These are phyloP conservation scores for Leucoptera coffeella DNA, from an alignment of 2,888 invertebrate genomes.

Conservation along the genomic window DNA sequence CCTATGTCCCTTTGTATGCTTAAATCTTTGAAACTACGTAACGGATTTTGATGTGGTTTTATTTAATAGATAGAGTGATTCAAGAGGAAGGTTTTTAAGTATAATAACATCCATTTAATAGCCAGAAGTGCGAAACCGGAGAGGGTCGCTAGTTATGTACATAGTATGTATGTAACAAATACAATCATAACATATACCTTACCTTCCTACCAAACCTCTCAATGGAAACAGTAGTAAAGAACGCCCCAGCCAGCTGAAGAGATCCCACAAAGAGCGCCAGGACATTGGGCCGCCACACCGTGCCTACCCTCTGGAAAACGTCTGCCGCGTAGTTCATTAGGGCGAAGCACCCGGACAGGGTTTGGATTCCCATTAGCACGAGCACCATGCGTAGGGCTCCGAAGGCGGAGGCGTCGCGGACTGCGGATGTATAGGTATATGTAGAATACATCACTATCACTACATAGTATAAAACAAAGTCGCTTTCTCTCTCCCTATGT, in stretches of 20 bases:
- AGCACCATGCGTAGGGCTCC: slow-evolving; percentile 24
- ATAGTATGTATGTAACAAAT: background rate
- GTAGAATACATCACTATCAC: too few relatives aligned
- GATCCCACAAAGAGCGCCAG: slow-evolving; percentile 23
- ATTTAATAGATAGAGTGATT: too few relatives aligned
- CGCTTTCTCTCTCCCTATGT: too few relatives aligned
- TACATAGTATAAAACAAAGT: too few relatives aligned
- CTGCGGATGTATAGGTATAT: slow-evolving; percentile 11
- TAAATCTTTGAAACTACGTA: too few relatives aligned
- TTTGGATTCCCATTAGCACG: slow-evolving; percentile 26
- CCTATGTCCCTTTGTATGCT: too few relatives aligned
- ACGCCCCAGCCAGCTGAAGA: slow-evolving; percentile 22
- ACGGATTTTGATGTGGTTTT: too few relatives aligned
- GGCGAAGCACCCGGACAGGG: slow-evolving; percentile 32
- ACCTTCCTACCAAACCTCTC: slow-evolving; percentile 33
- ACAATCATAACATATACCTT: slow-evolving; percentile 3
- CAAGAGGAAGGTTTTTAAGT: too few relatives aligned
- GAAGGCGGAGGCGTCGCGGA: slow-evolving; percentile 19
- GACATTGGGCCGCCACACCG: slow-evolving; percentile 40
- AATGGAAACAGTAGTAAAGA: slow-evolving; percentile 24
- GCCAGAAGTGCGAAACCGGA: too few relatives aligned
- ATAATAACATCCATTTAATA: too few relatives aligned
- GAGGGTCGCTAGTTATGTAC: too few relatives aligned
- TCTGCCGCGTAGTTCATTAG: slow-evolving; percentile 33
- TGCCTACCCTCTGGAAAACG: slow-evolving; percentile 35